Evolutionary conservation across 2,113 vertebrate species (phyloP), one percentile per base, ranked within the genome.

Genomic region (Alosa alosa): DNA sequence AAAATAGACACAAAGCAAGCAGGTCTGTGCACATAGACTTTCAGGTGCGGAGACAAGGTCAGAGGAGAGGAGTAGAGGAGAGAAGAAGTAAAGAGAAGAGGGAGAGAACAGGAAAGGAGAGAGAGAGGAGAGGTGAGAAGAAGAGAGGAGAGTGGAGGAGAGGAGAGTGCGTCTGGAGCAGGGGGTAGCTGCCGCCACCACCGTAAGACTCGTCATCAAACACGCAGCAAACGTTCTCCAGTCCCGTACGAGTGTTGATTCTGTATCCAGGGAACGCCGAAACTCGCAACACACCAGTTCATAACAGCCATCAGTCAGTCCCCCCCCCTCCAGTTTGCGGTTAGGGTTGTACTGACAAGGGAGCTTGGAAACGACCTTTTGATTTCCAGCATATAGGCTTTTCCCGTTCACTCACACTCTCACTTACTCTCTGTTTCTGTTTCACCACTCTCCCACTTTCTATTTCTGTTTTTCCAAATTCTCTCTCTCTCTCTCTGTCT

Each of bases 221-320:
- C 86, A 84, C n/a, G 9, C 46, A 83, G 87, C 44, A 88, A 93
- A 94, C 89, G 90, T 90, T 94, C 89, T 93, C 92, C 94, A 94
- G 93, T 86, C 46, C 86, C 89, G 90, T 90, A 90, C 87, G 81
- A 82, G 83, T 90, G 92, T 93, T 93, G 91, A 90, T 87, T 93
- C 91, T 83, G 88, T 93, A 93, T 92, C 92, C 90, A 89, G 90
- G 91, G 91, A 91, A 88, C 90, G 87, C 88, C 50, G 87, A 91
- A 87, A 89, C 90, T 92, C 91, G 91, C 90, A 88, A 90, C 88
- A 88, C 90, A 87, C 88, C 84, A 90, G 84, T 91, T 92, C 91
- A 93, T 92, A 94, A 93, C 92, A 94, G 93, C 92, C 92, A 92
- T 91, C 89, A 89, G 91, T 87, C 91, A 91, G 86, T 78, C 86